Percentiles rank a stretch among this genome's conserved stretches.
phyloP scores from a whole-genome alignment of 2,888 invertebrate genomes.

The Philopedon plagiatum region DNA sequence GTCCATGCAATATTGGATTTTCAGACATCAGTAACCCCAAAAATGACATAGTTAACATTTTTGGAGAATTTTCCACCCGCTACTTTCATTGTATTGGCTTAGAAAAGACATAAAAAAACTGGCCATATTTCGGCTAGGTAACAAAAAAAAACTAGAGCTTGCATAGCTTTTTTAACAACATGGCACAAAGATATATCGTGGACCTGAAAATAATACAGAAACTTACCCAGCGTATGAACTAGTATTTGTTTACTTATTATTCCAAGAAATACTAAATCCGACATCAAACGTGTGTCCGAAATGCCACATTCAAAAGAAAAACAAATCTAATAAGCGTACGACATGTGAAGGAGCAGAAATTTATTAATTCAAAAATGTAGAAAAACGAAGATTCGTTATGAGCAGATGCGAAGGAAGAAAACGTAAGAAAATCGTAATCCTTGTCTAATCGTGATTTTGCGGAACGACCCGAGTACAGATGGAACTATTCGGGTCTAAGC shows the following conservation, averaged over 20 bases:
- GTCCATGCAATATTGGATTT: too few species aligned
- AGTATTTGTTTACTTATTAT: neutral
- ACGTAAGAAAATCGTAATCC: slow-evolving; percentile 62
- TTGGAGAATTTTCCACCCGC: too few species aligned
- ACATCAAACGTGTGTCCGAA: slow-evolving; percentile 31
- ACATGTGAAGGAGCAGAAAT: slow-evolving; percentile 25
- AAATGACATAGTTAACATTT: too few species aligned
- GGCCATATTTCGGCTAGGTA: too few species aligned
- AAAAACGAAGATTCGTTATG: slow-evolving; percentile 63
- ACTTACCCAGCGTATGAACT: too few species aligned
- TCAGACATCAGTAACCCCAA: too few species aligned
- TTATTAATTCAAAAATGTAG: slow-evolving; percentile 42
- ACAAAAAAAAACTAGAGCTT: too few species aligned
- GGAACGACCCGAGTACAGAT: slow-evolving; percentile 57
- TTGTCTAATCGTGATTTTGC: slow-evolving; percentile 65
- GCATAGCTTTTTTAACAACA: too few species aligned
- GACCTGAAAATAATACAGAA: too few species aligned
- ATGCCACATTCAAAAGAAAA: slow-evolving; percentile 2
- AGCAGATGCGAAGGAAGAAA: slow-evolving; percentile 61
- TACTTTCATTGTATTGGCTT: too few species aligned
- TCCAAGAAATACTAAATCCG: slow-evolving; percentile 19
- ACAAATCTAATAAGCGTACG: slow-evolving; percentile 1
- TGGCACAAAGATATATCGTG: too few species aligned
- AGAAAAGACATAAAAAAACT: too few species aligned
- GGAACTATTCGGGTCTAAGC: slow-evolving; percentile 56